A percentile compares a stretch with the other conserved stretches of the same genome.
Evolutionary conservation across 2,797 vertebrate species (phyloP).

Genomic region (Tamandua tetradactyla): DNA sequence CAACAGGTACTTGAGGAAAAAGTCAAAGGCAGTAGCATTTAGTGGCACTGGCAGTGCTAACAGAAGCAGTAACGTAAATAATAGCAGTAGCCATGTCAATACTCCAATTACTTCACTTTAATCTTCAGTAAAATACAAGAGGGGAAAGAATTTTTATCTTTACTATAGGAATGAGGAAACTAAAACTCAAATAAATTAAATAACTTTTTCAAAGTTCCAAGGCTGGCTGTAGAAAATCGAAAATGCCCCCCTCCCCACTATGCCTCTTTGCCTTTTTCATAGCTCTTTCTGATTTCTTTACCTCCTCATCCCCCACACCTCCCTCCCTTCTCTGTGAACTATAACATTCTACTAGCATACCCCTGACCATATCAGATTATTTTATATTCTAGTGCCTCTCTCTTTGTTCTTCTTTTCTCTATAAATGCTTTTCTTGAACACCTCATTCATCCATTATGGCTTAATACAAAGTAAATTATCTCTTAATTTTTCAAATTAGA

Average conservation of each 20-base stretch:
- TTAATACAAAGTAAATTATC: neutral
- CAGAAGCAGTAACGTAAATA: accelerated
- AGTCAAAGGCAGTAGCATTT: accelerated
- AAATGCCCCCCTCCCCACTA: neutral
- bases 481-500: neutral
- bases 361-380: neutral
- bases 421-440: neutral
- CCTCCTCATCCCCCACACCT: too few species aligned
- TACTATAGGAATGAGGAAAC: neutral
- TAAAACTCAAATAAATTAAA: neutral
- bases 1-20: neutral
- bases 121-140: too few species aligned
- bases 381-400: neutral
- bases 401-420: neutral
- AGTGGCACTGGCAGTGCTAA: neutral
- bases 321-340: neutral
- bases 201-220: neutral
- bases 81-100: accelerated
- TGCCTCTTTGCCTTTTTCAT: neutral
- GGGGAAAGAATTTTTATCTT: neutral
- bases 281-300: neutral
- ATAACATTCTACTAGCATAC: accelerated
- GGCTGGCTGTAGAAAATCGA: neutral
- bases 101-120: too few species aligned
- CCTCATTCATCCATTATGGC: neutral